Evolutionary conservation across 2,888 invertebrate species (phyloP).

Genomic region (Leptura quadrifasciata): DNA sequence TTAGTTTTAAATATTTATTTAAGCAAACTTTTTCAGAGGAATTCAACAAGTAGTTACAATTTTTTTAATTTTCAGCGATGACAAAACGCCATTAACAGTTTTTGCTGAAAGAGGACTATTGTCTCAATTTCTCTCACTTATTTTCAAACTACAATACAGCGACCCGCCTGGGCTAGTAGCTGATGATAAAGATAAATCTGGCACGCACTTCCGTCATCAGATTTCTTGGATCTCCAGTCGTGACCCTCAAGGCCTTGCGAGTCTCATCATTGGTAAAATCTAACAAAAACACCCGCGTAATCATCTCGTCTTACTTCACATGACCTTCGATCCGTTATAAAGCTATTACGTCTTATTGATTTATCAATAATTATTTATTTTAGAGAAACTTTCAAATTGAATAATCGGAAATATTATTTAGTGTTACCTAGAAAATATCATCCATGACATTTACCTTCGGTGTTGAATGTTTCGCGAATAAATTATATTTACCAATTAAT

Average conservation of each 20-base stretch:
- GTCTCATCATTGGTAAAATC: constrained; percentile 59
- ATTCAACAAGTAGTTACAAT: not conserved
- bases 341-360: constrained; percentile 59
- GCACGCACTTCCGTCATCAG: constrained; percentile 31
- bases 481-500: constrained; percentile 18
- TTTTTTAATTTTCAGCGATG: no score
- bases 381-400: constrained; percentile 22
- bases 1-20: not conserved
- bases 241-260: constrained; percentile 53
- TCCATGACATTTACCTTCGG: constrained; percentile 16
- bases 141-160: not conserved
- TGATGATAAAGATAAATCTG: constrained; percentile 34
- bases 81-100: not conserved
- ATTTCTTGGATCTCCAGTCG: constrained; percentile 47
- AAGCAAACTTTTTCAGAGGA: not conserved
- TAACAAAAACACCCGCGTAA: constrained; percentile 56
- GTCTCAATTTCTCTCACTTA: constrained; percentile 8
- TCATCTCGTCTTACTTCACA: constrained; percentile 61
- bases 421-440: not conserved
- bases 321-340: constrained; percentile 65
- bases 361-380: constrained; percentile 50
- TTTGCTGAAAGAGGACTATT: not conserved
- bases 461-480: not conserved
- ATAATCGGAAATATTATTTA: constrained; percentile 3
- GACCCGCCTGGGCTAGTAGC: not conserved